Evolutionary conservation across 1,140 invertebrate genomes (phyloP).

Genomic region (Diachasmimorpha longicaudata): DNA sequence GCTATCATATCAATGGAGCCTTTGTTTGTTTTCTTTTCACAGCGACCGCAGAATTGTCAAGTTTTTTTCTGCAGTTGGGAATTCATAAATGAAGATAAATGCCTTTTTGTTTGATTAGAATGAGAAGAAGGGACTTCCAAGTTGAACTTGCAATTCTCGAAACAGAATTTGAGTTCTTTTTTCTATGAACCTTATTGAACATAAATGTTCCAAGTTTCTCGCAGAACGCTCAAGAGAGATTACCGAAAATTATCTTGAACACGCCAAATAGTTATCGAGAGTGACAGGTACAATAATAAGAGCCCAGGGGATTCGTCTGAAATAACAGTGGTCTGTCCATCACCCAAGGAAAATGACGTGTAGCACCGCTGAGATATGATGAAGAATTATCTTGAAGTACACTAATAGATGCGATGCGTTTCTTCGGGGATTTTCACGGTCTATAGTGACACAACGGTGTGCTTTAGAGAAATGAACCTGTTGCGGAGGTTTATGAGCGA

Average conservation of each 20-base stretch:
- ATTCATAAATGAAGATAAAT: neutral
- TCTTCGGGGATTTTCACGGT: slow-evolving; percentile 46
- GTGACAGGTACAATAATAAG: slow-evolving; percentile 33
- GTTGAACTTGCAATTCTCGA: too few relatives aligned
- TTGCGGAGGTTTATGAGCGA: slow-evolving; percentile 54
- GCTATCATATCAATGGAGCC: neutral
- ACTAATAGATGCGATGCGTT: slow-evolving; percentile 41
- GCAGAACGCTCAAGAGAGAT: slow-evolving; percentile 5
- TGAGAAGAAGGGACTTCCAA: too few relatives aligned
- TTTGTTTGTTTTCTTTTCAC: neutral
- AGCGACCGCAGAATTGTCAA: neutral
- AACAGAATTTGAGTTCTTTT: too few relatives aligned
- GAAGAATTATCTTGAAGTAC: slow-evolving; percentile 4
- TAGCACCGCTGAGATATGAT: neutral
- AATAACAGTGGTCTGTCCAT: slow-evolving; percentile 23
- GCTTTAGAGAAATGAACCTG: slow-evolving; percentile 54
- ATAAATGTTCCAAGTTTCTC: too few relatives aligned
- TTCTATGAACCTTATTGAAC: too few relatives aligned
- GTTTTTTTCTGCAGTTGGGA: neutral
- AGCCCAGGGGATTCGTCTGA: slow-evolving; percentile 16
- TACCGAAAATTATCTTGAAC: slow-evolving; percentile 29
- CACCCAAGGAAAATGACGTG: neutral
- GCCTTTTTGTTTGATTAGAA: neutral
- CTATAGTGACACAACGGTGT: slow-evolving; percentile 14
- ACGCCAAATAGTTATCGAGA: slow-evolving; percentile 21